Percentiles rank a stretch among this genome's conserved stretches.
Conservation (phyloP, 1,140 invertebrate species). For the Atta texana region DNA sequence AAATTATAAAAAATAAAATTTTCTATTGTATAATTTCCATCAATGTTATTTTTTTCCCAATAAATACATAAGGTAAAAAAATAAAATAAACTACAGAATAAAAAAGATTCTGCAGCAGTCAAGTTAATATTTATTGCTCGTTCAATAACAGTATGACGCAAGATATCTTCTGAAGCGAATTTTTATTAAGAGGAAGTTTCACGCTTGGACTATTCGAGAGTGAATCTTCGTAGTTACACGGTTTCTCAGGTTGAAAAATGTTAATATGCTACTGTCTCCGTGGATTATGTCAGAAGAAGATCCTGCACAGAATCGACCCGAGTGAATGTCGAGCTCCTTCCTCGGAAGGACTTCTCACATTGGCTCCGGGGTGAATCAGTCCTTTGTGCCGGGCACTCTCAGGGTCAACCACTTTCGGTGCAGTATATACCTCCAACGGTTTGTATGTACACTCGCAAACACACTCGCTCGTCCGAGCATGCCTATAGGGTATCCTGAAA, state of each 20-base stretch:
- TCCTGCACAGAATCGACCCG: slow-evolving; percentile 71
- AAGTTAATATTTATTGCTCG: neutral
- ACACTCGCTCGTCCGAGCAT: slow-evolving; percentile 65
- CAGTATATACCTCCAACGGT: slow-evolving; percentile 74
- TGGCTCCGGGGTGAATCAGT: slow-evolving; percentile 84
- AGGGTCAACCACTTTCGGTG: slow-evolving; percentile 86
- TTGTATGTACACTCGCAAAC: slow-evolving; percentile 72
- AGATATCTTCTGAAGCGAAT: neutral
- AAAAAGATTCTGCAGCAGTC: neutral
- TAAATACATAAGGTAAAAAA: neutral
- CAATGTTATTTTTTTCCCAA: neutral
- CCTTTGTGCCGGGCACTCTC: slow-evolving; percentile 84
- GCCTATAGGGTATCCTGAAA: slow-evolving; percentile 71
- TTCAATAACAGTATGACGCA: neutral
- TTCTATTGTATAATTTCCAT: neutral
- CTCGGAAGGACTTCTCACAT: slow-evolving; percentile 65
- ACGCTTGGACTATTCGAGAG: neutral
- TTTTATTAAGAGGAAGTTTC: neutral
- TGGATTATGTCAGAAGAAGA: slow-evolving; percentile 79
- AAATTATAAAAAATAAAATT: neutral
- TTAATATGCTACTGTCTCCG: slow-evolving; percentile 42
- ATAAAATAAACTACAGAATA: neutral
- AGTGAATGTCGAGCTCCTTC: slow-evolving; percentile 66
- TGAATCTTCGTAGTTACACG: neutral
- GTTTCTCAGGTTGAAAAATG: slow-evolving; percentile 24